Evolutionary conservation across 1,140 invertebrate species (phyloP).

Genomic region (Drosophila grimshawi): DNA sequence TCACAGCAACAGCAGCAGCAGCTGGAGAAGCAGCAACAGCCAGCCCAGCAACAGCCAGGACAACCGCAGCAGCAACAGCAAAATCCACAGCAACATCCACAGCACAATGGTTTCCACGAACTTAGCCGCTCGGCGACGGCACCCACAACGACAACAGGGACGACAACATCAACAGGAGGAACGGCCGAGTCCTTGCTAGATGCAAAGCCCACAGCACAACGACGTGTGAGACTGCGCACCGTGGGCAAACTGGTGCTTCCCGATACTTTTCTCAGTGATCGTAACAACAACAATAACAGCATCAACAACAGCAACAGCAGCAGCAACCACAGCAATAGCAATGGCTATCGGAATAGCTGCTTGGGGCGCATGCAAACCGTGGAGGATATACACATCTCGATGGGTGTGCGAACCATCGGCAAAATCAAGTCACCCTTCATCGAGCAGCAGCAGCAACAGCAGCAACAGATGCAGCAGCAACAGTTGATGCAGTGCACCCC

Average conservation of each 20-base stretch:
- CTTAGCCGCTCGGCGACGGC: constrained; percentile 60
- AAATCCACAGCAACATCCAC: background rate
- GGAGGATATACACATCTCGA: constrained; percentile 48
- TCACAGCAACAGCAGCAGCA: background rate
- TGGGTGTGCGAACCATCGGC: constrained; percentile 65
- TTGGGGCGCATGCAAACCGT: constrained; percentile 48
- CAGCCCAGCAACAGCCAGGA: background rate
- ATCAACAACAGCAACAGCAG: background rate
- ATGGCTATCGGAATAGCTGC: constrained; percentile 29
- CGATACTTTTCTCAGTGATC: constrained; percentile 64
- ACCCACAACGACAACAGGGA: constrained; percentile 22
- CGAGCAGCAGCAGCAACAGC: constrained; percentile 62
- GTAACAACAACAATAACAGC: constrained; percentile 46
- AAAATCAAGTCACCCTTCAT: constrained; percentile 81
- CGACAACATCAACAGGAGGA: background rate
- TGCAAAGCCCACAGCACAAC: constrained; percentile 3
- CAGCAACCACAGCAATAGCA: background rate
- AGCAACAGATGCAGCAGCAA: constrained; percentile 27
- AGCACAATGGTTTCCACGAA: constrained; percentile 43
- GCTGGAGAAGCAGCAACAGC: constrained; percentile 1
- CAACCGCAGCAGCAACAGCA: background rate
- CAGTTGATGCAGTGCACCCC: constrained; percentile 5
- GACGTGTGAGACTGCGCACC: constrained; percentile 60
- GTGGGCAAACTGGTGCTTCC: constrained; percentile 74
- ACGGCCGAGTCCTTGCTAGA: background rate